Percentiles rank a stretch among this genome's conserved stretches.
Conservation (phyloP, 2,113 vertebrate species). For the Istiophorus platypterus region DNA sequence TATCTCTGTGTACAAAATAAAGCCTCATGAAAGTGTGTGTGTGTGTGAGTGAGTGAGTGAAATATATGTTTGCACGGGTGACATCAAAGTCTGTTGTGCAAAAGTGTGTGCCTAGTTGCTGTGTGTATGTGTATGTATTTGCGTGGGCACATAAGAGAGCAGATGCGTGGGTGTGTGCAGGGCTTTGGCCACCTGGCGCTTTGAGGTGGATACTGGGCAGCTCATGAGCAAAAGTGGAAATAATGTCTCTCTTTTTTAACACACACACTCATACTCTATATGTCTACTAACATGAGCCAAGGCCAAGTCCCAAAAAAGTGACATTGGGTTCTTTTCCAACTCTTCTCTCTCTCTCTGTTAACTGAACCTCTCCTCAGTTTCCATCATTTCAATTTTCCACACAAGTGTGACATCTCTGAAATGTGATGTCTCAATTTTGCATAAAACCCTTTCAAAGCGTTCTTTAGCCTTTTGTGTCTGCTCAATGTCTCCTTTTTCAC, state of each 20-base stretch:
- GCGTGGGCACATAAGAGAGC: constrained; percentile 78
- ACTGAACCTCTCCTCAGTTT: constrained; percentile 36
- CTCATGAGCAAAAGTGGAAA: constrained; percentile 74
- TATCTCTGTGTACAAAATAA: constrained; percentile 78
- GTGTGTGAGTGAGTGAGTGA: constrained; percentile 44
- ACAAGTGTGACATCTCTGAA: constrained; percentile 27
- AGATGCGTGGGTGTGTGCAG: constrained; percentile 79
- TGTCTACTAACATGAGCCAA: constrained; percentile 42
- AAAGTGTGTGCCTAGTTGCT: constrained; percentile 57
- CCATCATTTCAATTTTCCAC: constrained; percentile 37
- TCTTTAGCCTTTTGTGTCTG: neutral
- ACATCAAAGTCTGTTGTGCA: constrained; percentile 77
- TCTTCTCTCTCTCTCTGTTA: constrained; percentile 17
- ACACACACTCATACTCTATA: constrained; percentile 38
- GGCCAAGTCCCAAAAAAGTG: constrained; percentile 36
- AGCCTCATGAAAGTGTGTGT: constrained; percentile 61
- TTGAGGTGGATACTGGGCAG: constrained; percentile 77
- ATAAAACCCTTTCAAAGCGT: neutral
- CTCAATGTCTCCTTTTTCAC: constrained; percentile 10
- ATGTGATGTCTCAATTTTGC: constrained; percentile 19
- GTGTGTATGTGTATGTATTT: constrained; percentile 64
- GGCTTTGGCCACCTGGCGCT: constrained; percentile 82
- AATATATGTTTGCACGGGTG: constrained; percentile 72
- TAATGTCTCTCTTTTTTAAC: constrained; percentile 38
- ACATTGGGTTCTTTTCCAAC: constrained; percentile 15